These are phyloP conservation scores for Oreohelix idahoensis DNA, from an alignment of 1,140 invertebrate genomes.

Conservation along the genomic window DNA sequence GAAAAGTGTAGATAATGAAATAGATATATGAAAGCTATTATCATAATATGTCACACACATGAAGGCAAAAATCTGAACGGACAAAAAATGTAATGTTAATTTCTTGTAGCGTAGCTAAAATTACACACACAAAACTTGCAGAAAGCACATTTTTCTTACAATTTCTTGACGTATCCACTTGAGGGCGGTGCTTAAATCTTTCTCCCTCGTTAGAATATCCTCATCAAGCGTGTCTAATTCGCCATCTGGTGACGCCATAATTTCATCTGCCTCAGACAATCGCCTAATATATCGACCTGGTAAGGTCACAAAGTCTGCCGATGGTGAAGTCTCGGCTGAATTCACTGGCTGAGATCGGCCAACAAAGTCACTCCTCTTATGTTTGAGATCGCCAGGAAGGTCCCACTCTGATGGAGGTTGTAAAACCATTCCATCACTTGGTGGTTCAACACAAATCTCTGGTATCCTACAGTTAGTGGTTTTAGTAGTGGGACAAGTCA, in stretches of 20 bases:
- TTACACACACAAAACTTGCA: too few relatives aligned
- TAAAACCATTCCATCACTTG: neutral
- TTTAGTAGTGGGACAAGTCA: neutral
- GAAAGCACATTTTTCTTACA: slow-evolving; percentile 53
- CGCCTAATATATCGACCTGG: neutral
- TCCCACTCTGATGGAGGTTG: neutral
- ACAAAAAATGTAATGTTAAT: too few relatives aligned
- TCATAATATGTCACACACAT: too few relatives aligned
- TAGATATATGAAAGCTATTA: too few relatives aligned
- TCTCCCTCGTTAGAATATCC: slow-evolving; percentile 47
- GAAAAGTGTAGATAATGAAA: too few relatives aligned
- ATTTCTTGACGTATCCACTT: slow-evolving; percentile 65
- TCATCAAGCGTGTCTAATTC: neutral
- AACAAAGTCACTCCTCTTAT: neutral
- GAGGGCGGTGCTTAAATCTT: slow-evolving; percentile 56
- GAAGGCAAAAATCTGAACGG: too few relatives aligned
- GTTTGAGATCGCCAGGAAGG: neutral
- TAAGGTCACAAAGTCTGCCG: neutral
- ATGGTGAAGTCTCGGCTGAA: neutral
- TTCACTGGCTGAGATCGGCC: neutral
- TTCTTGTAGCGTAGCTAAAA: too few relatives aligned
- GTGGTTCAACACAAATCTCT: neutral
- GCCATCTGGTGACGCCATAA: neutral
- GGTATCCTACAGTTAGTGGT: neutral
- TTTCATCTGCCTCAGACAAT: neutral